Evolutionary conservation across 2,888 invertebrate species (phyloP).

Genomic region (Marronus borbonicus): DNA sequence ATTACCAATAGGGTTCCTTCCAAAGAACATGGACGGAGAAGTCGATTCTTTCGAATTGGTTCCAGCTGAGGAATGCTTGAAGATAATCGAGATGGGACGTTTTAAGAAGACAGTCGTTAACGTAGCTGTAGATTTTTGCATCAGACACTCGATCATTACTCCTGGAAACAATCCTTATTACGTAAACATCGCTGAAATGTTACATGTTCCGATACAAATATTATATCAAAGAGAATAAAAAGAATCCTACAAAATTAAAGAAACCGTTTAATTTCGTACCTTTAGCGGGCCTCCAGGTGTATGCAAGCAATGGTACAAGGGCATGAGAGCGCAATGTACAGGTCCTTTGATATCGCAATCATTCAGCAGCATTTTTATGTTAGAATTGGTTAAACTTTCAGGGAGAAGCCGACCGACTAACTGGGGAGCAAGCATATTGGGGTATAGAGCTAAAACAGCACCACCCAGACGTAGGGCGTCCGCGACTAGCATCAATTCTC

Average conservation of each 20-base stretch:
- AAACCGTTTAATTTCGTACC: slow-evolving; percentile 70
- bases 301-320: slow-evolving; percentile 95
- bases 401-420: slow-evolving; percentile 93
- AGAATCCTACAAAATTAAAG: background rate
- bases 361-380: slow-evolving; percentile 88
- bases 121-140: slow-evolving; percentile 8
- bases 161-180: slow-evolving; percentile 26
- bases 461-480: slow-evolving; percentile 95
- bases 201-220: slow-evolving; percentile 10
- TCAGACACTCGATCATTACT: slow-evolving; percentile 18
- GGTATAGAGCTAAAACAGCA: slow-evolving; percentile 91
- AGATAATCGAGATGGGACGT: slow-evolving; percentile 1
- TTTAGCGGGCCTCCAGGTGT: slow-evolving; percentile 99
- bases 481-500: slow-evolving; percentile 92
- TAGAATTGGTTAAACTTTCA: slow-evolving; percentile 86
- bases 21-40: slow-evolving; percentile 19
- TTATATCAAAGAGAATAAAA: slow-evolving; percentile 21
- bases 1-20: background rate
- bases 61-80: background rate
- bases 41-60: slow-evolving; percentile 23
- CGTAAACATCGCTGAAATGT: slow-evolving; percentile 4
- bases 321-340: slow-evolving; percentile 90
- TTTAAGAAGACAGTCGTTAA: slow-evolving; percentile 19
- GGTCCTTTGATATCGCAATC: slow-evolving; percentile 95
- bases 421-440: slow-evolving; percentile 97